phyloP scores from a whole-genome alignment of 1,140 invertebrate genomes.

The Trichomalopsis sarcophagae region DNA sequence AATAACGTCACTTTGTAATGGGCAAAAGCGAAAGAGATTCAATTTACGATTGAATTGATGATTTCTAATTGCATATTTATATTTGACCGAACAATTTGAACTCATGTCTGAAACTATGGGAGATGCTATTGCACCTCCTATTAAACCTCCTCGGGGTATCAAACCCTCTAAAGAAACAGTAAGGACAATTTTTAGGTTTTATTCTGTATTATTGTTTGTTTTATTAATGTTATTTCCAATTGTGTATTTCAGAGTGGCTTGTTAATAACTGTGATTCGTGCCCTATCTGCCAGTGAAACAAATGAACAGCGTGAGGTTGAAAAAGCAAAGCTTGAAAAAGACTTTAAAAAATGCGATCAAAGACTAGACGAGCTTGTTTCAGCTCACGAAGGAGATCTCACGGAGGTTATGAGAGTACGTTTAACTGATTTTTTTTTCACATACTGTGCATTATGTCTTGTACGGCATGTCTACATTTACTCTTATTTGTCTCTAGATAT shows the following conservation, averaged over 20 bases:
- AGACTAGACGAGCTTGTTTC: slow-evolving; percentile 91
- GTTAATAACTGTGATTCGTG: slow-evolving; percentile 94
- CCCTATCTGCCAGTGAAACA: slow-evolving; percentile 93
- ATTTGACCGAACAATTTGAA: background rate
- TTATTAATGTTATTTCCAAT: slow-evolving; percentile 15
- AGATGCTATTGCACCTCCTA: slow-evolving; percentile 75
- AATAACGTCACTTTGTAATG: background rate
- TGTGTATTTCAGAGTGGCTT: slow-evolving; percentile 84
- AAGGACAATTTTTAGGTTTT: slow-evolving; percentile 57
- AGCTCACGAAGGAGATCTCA: slow-evolving; percentile 90
- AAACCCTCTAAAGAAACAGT: slow-evolving; percentile 90
- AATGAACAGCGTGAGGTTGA: slow-evolving; percentile 96
- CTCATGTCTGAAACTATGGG: slow-evolving; percentile 28
- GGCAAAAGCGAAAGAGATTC: background rate
- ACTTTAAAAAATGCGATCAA: slow-evolving; percentile 93
- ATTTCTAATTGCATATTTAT: background rate
- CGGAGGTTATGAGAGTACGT: slow-evolving; percentile 86
- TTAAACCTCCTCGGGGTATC: slow-evolving; percentile 87
- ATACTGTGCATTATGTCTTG: slow-evolving; percentile 2
- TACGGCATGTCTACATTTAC: slow-evolving; percentile 2
- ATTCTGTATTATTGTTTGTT: slow-evolving; percentile 31
- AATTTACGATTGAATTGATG: background rate
- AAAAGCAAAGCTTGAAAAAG: slow-evolving; percentile 93
- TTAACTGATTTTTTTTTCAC: slow-evolving; percentile 26
- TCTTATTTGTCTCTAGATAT: slow-evolving; percentile 77